Conservation (phyloP, 1,140 invertebrate species). For the Apis florea region DNA sequence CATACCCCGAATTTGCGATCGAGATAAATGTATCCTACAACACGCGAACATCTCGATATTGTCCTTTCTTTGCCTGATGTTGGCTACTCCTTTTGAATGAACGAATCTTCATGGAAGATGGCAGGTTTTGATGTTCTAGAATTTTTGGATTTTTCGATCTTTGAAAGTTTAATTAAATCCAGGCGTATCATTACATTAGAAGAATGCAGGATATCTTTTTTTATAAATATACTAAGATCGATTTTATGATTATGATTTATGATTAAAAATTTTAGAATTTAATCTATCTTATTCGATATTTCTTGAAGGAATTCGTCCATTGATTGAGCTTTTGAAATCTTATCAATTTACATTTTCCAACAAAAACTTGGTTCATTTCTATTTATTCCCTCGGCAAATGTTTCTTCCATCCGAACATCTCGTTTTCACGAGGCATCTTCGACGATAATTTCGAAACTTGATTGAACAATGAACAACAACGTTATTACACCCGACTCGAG, state of each 20-base stretch:
- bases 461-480: too few relatives aligned
- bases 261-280: constrained; percentile 1
- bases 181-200: too few relatives aligned
- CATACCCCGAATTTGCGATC: constrained; percentile 56
- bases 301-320: not conserved
- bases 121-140: not conserved
- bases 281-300: not conserved
- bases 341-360: not conserved
- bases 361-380: not conserved
- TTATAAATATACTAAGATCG: too few relatives aligned
- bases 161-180: not conserved
- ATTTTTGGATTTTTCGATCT: not conserved
- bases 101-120: not conserved
- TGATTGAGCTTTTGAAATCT: not conserved
- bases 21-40: constrained; percentile 50
- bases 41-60: not conserved
- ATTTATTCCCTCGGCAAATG: not conserved
- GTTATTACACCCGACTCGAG: too few relatives aligned
- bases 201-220: too few relatives aligned
- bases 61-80: not conserved
- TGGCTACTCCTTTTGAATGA: not conserved
- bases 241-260: too few relatives aligned
- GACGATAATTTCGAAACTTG: too few relatives aligned
- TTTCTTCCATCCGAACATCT: not conserved
- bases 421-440: too few relatives aligned